Conservation (phyloP, 1,140 invertebrate species). For the Heliconius nattereri region DNA sequence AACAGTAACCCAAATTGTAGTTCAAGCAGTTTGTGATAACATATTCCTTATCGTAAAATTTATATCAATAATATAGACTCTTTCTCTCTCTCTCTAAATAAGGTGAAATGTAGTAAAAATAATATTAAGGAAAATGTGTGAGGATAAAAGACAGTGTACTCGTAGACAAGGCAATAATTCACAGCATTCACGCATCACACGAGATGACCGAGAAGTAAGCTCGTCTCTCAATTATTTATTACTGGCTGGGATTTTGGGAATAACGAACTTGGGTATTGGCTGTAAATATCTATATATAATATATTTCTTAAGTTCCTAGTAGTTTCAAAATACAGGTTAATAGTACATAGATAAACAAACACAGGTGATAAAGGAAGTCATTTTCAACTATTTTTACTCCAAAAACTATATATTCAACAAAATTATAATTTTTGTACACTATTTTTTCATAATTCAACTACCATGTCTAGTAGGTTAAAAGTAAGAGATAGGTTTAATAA, state of each 20-base stretch:
- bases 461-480: too few relatives aligned
- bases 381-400: too few relatives aligned
- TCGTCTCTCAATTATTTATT: neutral
- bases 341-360: too few relatives aligned
- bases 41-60: too few relatives aligned
- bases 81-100: neutral
- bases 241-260: neutral
- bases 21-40: too few relatives aligned
- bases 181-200: neutral
- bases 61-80: neutral
- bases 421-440: too few relatives aligned
- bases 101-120: neutral
- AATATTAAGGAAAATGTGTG: neutral
- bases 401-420: too few relatives aligned
- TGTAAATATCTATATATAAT: neutral
- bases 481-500: too few relatives aligned
- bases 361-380: too few relatives aligned
- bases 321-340: neutral
- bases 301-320: neutral
- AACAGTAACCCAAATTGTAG: too few relatives aligned
- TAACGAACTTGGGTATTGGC: neutral
- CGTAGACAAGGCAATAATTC: slow-evolving; percentile 1
- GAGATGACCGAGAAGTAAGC: slow-evolving; percentile 1
- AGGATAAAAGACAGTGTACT: neutral
- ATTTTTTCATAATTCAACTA: too few relatives aligned